Conservation (phyloP, 2,888 invertebrate genomes). For the Lasioglossum villosulum region DNA sequence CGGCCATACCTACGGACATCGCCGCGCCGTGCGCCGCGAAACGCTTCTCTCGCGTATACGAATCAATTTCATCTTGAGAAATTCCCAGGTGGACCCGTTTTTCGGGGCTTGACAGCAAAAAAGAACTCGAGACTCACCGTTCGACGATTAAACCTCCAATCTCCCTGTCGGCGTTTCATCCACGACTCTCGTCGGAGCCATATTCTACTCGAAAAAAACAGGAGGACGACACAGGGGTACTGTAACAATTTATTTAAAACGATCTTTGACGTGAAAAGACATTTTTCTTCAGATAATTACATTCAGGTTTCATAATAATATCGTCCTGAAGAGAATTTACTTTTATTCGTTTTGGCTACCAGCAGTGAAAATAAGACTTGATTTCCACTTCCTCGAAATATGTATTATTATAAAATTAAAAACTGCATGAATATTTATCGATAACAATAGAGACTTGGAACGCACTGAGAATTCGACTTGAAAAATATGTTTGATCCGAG, state of each 20-base stretch:
- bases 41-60: constrained; percentile 63
- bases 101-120: neutral
- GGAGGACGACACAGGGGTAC: neutral
- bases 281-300: too few relatives aligned
- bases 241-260: neutral
- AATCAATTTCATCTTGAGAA: constrained; percentile 75
- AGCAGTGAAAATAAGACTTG: too few relatives aligned
- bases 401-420: too few relatives aligned
- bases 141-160: constrained; percentile 71
- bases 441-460: too few relatives aligned
- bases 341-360: too few relatives aligned
- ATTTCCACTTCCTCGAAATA: too few relatives aligned
- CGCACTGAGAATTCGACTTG: too few relatives aligned
- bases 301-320: too few relatives aligned
- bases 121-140: constrained; percentile 72
- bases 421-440: neutral
- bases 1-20: constrained; percentile 35
- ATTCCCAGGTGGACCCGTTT: constrained; percentile 72
- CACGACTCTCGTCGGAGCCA: neutral
- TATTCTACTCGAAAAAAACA: constrained; percentile 22
- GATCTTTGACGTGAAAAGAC: neutral
- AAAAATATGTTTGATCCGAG: neutral
- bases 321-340: too few relatives aligned
- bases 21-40: constrained; percentile 40
- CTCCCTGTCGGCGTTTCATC: constrained; percentile 2